These are phyloP conservation scores for Athetis lepigone DNA, from an alignment of 2,888 invertebrate species.

Conservation along the genomic window DNA sequence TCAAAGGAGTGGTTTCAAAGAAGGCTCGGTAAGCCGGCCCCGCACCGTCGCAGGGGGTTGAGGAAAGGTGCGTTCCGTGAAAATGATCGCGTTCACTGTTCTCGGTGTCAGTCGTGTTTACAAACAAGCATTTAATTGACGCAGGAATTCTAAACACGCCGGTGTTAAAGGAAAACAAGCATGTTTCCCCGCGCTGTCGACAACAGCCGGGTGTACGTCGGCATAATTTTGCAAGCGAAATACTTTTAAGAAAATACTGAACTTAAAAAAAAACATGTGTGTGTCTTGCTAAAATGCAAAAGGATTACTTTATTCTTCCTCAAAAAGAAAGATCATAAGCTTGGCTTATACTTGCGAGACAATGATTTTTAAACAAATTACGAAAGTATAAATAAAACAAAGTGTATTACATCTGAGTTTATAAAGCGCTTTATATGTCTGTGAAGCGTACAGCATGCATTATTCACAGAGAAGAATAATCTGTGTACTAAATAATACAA, in stretches of 20 bases:
- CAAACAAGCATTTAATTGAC: slow-evolving; percentile 87
- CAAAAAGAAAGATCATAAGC: slow-evolving; percentile 37
- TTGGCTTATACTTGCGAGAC: slow-evolving; percentile 44
- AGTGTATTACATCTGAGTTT: slow-evolving; percentile 68
- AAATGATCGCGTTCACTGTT: slow-evolving; percentile 76
- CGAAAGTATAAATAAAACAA: slow-evolving; percentile 63
- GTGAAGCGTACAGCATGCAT: slow-evolving; percentile 69
- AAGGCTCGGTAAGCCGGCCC: slow-evolving; percentile 57
- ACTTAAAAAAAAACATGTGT: slow-evolving; percentile 17
- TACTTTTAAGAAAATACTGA: slow-evolving; percentile 40
- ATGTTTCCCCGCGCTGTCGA: slow-evolving; percentile 67
- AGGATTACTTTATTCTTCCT: slow-evolving; percentile 15
- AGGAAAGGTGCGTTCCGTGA: slow-evolving; percentile 77
- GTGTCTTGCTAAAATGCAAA: slow-evolving; percentile 16
- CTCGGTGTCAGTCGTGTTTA: slow-evolving; percentile 81
- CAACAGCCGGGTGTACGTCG: slow-evolving; percentile 60
- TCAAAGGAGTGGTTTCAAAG: slow-evolving; percentile 76
- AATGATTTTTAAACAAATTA: slow-evolving; percentile 57
- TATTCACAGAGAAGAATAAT: slow-evolving; percentile 74
- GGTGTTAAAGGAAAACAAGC: slow-evolving; percentile 81
- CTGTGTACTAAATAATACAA: slow-evolving; percentile 71
- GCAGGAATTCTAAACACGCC: slow-evolving; percentile 84
- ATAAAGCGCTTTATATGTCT: slow-evolving; percentile 73
- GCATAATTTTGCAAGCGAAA: slow-evolving; percentile 60
- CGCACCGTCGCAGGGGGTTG: slow-evolving; percentile 61